Conservation (phyloP, 1,140 invertebrate species). For the Coptotermes formosanus region DNA sequence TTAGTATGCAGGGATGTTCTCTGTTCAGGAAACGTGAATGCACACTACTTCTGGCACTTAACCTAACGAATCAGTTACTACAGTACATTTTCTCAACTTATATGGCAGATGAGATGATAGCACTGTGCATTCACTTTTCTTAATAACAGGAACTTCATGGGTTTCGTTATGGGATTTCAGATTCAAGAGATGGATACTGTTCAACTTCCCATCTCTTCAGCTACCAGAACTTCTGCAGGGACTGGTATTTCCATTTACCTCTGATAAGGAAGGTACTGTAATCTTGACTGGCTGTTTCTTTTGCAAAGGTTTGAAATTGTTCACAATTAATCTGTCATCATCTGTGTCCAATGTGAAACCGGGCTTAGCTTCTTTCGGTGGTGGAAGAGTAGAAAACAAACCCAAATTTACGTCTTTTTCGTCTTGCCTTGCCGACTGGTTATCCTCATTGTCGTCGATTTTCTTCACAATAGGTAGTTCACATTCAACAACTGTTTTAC, state of each 20-base stretch:
- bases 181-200: too few species aligned
- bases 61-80: too few species aligned
- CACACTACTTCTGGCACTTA: too few species aligned
- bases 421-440: neutral
- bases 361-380: neutral
- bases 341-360: neutral
- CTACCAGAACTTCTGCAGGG: neutral
- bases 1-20: too few species aligned
- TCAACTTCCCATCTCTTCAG: too few species aligned
- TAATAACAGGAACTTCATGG: too few species aligned
- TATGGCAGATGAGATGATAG: too few species aligned
- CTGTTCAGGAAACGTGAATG: too few species aligned
- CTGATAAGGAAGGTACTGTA: constrained; percentile 28
- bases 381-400: constrained; percentile 25
- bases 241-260: constrained; percentile 14
- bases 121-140: too few species aligned
- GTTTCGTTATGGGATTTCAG: too few species aligned
- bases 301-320: neutral
- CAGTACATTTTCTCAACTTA: too few species aligned
- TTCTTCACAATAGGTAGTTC: neutral
- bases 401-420: neutral
- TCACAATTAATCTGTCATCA: neutral
- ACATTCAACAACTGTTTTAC: neutral
- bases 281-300: constrained; percentile 30
- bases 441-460: too few species aligned